A percentile compares a stretch with the other conserved stretches of the same genome.
Conservation (phyloP, 2,797 vertebrate genomes). For the Gallirallus australis region DNA sequence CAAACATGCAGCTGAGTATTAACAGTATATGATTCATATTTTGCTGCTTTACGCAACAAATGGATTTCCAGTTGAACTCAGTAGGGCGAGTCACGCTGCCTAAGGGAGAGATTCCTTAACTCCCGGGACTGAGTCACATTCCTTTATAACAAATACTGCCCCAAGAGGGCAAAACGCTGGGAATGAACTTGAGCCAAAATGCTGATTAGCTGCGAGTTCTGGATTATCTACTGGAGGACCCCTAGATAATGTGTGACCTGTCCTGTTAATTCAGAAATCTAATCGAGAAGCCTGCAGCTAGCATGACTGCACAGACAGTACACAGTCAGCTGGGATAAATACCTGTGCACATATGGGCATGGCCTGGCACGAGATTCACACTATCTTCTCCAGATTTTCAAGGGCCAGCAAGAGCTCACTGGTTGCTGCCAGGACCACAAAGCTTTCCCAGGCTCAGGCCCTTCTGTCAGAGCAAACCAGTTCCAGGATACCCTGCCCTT, state of each 20-base stretch:
- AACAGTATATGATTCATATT: constrained; percentile 32
- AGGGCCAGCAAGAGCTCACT: background rate
- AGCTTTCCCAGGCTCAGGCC: background rate
- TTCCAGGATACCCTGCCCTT: background rate
- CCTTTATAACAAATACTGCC: background rate
- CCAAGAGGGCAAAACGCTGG: background rate
- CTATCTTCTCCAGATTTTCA: background rate
- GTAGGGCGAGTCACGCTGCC: background rate
- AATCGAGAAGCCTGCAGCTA: background rate
- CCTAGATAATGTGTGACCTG: background rate
- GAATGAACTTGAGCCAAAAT: background rate
- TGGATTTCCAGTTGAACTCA: constrained; percentile 39
- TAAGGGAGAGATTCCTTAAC: constrained; percentile 24
- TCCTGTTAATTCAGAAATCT: background rate
- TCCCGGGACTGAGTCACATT: constrained; percentile 25
- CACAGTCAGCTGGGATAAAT: background rate
- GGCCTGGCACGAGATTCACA: background rate
- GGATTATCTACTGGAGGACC: background rate
- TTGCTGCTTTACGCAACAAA: constrained; percentile 11
- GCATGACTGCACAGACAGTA: background rate
- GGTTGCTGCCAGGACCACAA: background rate
- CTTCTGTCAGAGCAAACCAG: background rate
- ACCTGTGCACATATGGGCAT: background rate
- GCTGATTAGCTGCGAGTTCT: background rate
- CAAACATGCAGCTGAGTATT: background rate